phyloP scores from a whole-genome alignment of 2,113 vertebrate genomes.

The Siphamia tubifer region DNA sequence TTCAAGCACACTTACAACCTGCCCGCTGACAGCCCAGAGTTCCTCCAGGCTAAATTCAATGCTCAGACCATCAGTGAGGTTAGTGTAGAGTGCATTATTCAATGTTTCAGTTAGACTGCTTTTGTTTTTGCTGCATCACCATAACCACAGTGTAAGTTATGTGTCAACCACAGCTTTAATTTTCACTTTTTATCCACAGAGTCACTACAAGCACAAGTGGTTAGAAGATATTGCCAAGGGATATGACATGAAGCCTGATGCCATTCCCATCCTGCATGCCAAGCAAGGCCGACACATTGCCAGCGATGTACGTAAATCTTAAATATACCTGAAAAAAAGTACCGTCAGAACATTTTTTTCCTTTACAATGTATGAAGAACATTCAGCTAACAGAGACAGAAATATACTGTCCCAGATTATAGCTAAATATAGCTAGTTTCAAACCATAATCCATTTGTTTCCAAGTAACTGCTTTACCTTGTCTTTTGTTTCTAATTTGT shows the following conservation, averaged over 20 bases:
- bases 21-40: slow-evolving; percentile 86
- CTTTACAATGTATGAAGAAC: no score
- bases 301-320: slow-evolving; percentile 86
- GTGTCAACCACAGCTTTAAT: background rate
- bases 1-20: slow-evolving; percentile 88
- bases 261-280: slow-evolving; percentile 88
- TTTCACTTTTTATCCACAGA: slow-evolving; percentile 72
- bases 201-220: slow-evolving; percentile 86
- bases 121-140: background rate
- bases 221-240: slow-evolving; percentile 87
- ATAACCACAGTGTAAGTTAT: background rate
- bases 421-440: no score
- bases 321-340: background rate
- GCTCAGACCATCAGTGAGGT: slow-evolving; percentile 90
- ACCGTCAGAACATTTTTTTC: background rate
- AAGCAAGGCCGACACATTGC: slow-evolving; percentile 90
- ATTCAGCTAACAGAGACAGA: no score
- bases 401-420: no score
- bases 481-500: background rate
- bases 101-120: background rate
- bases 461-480: background rate
- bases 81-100: slow-evolving; percentile 44
- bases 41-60: slow-evolving; percentile 91
- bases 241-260: slow-evolving; percentile 86
- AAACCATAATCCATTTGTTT: background rate